Conservation (phyloP, 2,113 vertebrate species). For the Hypocryptadius cinnamomeus region DNA sequence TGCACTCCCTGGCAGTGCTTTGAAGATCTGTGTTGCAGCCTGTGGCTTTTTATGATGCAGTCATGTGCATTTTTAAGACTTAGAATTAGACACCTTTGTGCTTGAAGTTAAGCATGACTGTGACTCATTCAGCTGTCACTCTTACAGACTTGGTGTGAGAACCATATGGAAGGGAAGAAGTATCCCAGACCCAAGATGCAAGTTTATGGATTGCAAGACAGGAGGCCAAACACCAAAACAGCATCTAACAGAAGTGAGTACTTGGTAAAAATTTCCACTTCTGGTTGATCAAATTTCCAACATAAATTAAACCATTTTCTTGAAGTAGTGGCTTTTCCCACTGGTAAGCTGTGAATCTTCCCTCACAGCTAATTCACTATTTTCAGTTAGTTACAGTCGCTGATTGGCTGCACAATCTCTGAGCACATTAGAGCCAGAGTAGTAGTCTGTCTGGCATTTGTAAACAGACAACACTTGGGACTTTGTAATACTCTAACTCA, state of each 20-base stretch:
- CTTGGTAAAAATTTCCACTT: not conserved
- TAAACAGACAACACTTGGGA: slow-evolving; percentile 29
- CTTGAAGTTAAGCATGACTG: slow-evolving; percentile 32
- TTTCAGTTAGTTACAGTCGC: not conserved
- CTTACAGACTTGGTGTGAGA: slow-evolving; percentile 8
- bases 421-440: not conserved
- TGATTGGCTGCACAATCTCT: not conserved
- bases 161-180: slow-evolving; percentile 9
- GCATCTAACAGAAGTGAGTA: not conserved
- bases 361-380: not conserved
- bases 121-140: slow-evolving; percentile 40
- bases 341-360: not conserved
- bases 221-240: not conserved
- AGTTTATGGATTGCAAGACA: not conserved
- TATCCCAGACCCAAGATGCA: not conserved
- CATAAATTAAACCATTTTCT: not conserved
- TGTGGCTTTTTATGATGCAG: slow-evolving; percentile 23
- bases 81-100: slow-evolving; percentile 40
- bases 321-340: not conserved
- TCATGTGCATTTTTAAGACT: slow-evolving; percentile 15
- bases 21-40: slow-evolving; percentile 32
- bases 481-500: slow-evolving; percentile 7
- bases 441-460: slow-evolving; percentile 15
- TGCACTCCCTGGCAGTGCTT: not conserved
- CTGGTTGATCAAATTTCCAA: not conserved